Evolutionary conservation across 2,113 vertebrate genomes (phyloP).

Genomic region (Corythaeola cristata): DNA sequence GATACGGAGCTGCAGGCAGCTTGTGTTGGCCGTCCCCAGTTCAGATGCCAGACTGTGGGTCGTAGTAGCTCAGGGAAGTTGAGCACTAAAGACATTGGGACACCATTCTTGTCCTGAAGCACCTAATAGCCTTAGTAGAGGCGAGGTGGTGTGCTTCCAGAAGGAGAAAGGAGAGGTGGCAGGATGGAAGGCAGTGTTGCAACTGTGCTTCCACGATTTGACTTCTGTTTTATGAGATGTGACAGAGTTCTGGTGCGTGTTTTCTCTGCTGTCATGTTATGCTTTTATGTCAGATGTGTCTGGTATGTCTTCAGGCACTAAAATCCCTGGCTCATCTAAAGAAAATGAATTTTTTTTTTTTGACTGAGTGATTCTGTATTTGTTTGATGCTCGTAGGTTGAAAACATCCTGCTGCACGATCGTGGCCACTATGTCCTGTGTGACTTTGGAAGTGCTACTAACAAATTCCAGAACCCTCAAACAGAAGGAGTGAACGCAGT

Average conservation of each 20-base stretch:
- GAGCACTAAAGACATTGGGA: not conserved
- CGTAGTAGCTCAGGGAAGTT: not conserved
- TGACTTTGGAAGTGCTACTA: constrained; percentile 97
- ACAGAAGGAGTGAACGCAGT: constrained; percentile 88
- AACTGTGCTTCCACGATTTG: not conserved
- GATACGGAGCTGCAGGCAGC: not conserved
- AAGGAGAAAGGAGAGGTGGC: not conserved
- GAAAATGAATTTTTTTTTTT: too few relatives aligned
- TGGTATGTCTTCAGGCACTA: not conserved
- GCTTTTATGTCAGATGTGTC: not conserved
- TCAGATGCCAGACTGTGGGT: too few relatives aligned
- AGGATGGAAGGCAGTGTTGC: not conserved
- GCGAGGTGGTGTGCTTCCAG: too few relatives aligned
- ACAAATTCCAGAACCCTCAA: constrained; percentile 93
- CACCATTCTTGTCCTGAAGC: not conserved
- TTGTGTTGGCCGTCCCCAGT: not conserved
- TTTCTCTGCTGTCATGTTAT: not conserved
- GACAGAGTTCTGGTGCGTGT: not conserved
- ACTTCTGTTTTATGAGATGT: not conserved
- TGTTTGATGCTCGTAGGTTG: constrained; percentile 81
- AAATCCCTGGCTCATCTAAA: not conserved
- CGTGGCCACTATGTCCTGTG: constrained; percentile 97
- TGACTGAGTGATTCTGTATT: not conserved
- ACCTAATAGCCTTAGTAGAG: not conserved
- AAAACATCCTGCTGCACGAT: constrained; percentile 97